Base-by-base conservation (phyloP, 2,888 invertebrate species). In the Amaurobius ferox region DNA sequence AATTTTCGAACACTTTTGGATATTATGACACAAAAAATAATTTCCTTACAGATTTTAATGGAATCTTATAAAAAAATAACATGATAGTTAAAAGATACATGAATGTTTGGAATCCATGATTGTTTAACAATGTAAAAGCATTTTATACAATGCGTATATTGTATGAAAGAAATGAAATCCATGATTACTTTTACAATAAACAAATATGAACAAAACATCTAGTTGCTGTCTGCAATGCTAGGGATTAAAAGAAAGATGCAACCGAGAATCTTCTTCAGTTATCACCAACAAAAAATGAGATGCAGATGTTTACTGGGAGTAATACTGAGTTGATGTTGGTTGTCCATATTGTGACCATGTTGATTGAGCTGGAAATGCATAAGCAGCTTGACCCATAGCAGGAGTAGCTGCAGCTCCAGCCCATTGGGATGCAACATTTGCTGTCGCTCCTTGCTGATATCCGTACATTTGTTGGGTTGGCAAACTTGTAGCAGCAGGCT, bases 391-490 rank as follows among this genome's bases (percentile, higher is more conserved):
- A 2, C 9, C 16, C 2, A n/a, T 44, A 6, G n/a, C 6, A 44
- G 6, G 9, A 44, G 16, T 44, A 2, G 40, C 39, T 5, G 44
- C n/a, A n/a, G n/a, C n/a, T 32, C 71, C 74, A 74, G n/a, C n/a
- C 0, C 44, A 9, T 16, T 81, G 81, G 11, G 76, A 23, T 5
- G 68, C 9, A 16, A 29, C 23, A 29, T 28, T 28, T 5, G 73
- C 39, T 44, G 79, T 11, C 1, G 48, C 44, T 32, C 48, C 5
- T 29, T 76, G 70, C n/a, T 70, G 71, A 62, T 83, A 77, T 9
- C 55, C 71, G 35, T 83, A 83, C 3, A 74, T 3, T 29, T 73
- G 80, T 28, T 32, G 23, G 30, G 55, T 62, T 16, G 35, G 40
- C 9, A 32, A 39, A 64, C 16, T 32, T 11, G 29, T 30, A 29